Percentiles rank a stretch among this genome's conserved stretches.
phyloP scores from a whole-genome alignment of 2,797 vertebrate species.

The Gephyroberyx darwinii region DNA sequence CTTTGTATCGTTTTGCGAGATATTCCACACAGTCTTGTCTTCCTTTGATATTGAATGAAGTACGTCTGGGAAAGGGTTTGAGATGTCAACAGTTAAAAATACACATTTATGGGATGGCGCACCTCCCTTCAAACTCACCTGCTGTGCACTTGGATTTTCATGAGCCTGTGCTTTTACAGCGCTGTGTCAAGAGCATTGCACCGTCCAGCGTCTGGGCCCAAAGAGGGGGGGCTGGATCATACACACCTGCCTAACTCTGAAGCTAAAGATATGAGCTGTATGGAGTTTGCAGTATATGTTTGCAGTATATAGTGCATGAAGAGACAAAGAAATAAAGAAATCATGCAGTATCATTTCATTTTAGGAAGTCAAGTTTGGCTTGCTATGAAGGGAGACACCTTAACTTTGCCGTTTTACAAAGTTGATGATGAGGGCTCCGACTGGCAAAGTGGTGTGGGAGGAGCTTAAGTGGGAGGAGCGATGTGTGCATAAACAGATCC shows the following conservation, averaged over 20 bases:
- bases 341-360: too few relatives aligned
- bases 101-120: background rate
- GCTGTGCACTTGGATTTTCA: slow-evolving; percentile 54
- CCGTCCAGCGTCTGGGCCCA: slow-evolving; percentile 44
- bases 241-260: slow-evolving; percentile 20
- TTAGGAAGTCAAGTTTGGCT: too few relatives aligned
- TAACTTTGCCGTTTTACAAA: too few relatives aligned
- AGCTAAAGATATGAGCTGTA: slow-evolving; percentile 40
- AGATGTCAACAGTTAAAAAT: slow-evolving; percentile 1
- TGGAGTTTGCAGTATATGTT: background rate
- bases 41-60: slow-evolving; percentile 4
- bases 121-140: slow-evolving; percentile 35
- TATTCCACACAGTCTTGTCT: background rate
- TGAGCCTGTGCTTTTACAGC: slow-evolving; percentile 57
- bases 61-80: slow-evolving; percentile 2
- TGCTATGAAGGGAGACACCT: too few relatives aligned
- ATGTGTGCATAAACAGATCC: too few relatives aligned
- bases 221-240: slow-evolving; percentile 11
- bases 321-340: too few relatives aligned
- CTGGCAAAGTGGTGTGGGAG: too few relatives aligned
- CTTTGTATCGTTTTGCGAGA: slow-evolving; percentile 2
- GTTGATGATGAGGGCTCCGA: too few relatives aligned
- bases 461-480: too few relatives aligned
- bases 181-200: slow-evolving; percentile 51
- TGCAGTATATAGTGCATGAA: too few relatives aligned